Percentiles rank a stretch among this genome's conserved stretches.
Evolutionary conservation across 2,888 invertebrate genomes (phyloP).

Genomic region (Xestoiulus laeticollis): DNA sequence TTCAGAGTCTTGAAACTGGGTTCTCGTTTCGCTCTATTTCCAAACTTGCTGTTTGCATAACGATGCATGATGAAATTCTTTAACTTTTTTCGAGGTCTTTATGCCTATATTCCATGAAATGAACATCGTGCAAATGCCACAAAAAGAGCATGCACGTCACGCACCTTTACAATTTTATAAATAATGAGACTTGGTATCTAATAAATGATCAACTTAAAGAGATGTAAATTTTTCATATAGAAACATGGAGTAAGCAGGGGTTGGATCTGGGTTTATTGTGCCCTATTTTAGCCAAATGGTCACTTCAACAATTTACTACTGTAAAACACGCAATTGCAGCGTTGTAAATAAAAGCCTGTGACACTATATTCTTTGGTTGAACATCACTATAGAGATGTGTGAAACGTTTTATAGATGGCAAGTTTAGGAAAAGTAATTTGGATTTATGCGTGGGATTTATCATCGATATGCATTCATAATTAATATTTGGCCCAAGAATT

Average conservation of each 20-base stretch:
- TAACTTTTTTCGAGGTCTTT: conserved; percentile 35
- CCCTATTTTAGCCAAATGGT: background rate
- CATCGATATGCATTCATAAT: background rate
- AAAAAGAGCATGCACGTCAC: background rate
- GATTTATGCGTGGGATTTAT: background rate
- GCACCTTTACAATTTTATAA: conserved; percentile 14
- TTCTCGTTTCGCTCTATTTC: conserved; percentile 24
- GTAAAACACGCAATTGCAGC: background rate
- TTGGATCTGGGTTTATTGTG: background rate
- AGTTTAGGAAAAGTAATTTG: background rate
- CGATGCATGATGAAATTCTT: background rate
- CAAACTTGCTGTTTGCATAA: background rate
- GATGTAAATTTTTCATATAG: background rate
- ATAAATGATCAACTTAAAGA: background rate
- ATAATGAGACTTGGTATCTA: background rate
- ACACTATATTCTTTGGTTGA: background rate
- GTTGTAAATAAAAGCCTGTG: background rate
- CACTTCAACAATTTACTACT: background rate
- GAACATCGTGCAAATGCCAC: conserved; percentile 14
- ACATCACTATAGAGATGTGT: too few species aligned
- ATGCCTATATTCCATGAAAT: background rate
- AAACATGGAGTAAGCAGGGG: background rate
- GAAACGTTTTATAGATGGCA: background rate
- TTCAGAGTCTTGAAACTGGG: background rate
- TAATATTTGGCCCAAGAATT: background rate